A percentile compares a stretch with the other conserved stretches of the same genome.
These are phyloP conservation scores for Cyanocitta stelleri DNA, from an alignment of 2,113 vertebrate species.

Conservation along the genomic window DNA sequence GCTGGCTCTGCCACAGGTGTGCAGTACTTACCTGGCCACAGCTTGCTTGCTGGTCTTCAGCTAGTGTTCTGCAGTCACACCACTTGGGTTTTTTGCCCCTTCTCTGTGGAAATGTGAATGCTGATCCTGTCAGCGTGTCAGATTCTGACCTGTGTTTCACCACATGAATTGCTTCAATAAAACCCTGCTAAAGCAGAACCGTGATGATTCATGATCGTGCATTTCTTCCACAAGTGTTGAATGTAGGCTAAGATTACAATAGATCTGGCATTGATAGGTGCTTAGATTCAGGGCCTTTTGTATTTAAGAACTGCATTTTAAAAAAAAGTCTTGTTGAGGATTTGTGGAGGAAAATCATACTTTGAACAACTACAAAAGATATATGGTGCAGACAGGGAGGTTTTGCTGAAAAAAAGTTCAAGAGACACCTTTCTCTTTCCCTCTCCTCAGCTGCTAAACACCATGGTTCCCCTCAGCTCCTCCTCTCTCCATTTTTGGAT, in stretches of 20 bases:
- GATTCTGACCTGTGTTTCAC: background rate
- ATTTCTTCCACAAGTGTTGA: background rate
- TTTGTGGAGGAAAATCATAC: background rate
- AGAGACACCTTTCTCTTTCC: background rate
- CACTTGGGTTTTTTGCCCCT: background rate
- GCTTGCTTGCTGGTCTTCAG: background rate
- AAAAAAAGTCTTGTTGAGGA: background rate
- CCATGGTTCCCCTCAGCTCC: fast-evolving
- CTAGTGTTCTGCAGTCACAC: background rate
- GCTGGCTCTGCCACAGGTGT: background rate
- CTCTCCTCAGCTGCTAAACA: background rate
- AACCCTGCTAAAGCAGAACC: background rate
- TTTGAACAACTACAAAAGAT: background rate
- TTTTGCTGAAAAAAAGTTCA: background rate
- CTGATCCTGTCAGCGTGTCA: background rate
- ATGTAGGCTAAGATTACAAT: background rate
- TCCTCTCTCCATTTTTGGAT: background rate
- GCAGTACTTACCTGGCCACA: background rate
- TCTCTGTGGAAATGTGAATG: background rate
- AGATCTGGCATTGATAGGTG: background rate
- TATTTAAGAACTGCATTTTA: background rate
- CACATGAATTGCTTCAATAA: background rate
- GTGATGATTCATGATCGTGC: background rate
- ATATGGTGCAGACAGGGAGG: background rate
- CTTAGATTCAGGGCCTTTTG: background rate